These are phyloP conservation scores for Phallusia fumigata DNA, from an alignment of 23 tunicate genomes.

Conservation along the genomic window DNA sequence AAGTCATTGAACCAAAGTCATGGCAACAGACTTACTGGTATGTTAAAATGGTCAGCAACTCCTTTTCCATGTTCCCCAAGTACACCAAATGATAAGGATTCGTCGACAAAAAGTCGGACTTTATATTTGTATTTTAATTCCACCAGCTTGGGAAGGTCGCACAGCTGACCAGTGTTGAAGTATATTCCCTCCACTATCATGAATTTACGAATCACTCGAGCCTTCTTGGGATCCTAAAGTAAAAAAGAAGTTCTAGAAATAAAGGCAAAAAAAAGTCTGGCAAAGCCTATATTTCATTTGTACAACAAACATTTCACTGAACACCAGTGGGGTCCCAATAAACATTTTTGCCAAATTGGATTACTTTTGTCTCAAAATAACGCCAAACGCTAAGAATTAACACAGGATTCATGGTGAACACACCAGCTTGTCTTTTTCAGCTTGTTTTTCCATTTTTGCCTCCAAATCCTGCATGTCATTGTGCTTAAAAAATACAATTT, in stretches of 20 bases:
- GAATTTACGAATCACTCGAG: slow-evolving; percentile 85
- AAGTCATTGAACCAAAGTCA: too few species aligned
- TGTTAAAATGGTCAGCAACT: slow-evolving; percentile 89
- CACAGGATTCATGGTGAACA: background rate
- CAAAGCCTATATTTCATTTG: background rate
- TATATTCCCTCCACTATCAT: slow-evolving; percentile 95
- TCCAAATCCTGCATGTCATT: slow-evolving; percentile 97
- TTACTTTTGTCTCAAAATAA: background rate
- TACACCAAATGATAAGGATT: slow-evolving; percentile 89
- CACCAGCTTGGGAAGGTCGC: slow-evolving; percentile 74
- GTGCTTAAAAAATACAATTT: slow-evolving; percentile 85
- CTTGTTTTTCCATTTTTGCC: slow-evolving; percentile 63
- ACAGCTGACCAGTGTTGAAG: slow-evolving; percentile 90
- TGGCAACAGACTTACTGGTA: slow-evolving; percentile 56
- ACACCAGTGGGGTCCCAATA: too few species aligned
- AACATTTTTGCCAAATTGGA: background rate
- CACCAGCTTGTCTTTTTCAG: slow-evolving; percentile 63
- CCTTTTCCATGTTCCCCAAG: slow-evolving; percentile 94
- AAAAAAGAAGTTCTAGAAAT: background rate
- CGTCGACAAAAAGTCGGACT: slow-evolving; percentile 90
- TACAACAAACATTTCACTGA: too few species aligned
- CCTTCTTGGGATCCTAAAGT: slow-evolving; percentile 76
- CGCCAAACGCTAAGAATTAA: background rate
- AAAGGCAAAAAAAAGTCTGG: too few species aligned
- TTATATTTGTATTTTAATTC: slow-evolving; percentile 95